Percentiles rank a stretch among this genome's conserved stretches.
Evolutionary conservation across 2,888 invertebrate species (phyloP).

Genomic region (Glaucopsyche alexis): DNA sequence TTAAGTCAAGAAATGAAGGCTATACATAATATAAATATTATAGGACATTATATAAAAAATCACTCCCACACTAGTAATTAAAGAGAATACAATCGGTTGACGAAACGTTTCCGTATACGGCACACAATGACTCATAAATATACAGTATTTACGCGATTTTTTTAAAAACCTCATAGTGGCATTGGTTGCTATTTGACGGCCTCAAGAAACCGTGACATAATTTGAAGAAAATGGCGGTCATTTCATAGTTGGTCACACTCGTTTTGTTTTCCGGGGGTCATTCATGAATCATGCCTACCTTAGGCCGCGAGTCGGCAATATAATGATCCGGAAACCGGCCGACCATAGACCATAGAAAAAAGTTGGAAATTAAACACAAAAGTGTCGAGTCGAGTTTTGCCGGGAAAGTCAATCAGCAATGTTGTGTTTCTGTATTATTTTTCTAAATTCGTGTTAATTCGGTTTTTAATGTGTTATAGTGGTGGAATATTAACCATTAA

Average conservation of each 20-base stretch:
- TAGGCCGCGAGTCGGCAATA: too few relatives aligned
- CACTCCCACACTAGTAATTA: constrained; percentile 13
- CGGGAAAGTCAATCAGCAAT: too few relatives aligned
- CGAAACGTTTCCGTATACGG: constrained; percentile 31
- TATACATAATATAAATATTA: neutral
- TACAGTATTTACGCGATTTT: neutral
- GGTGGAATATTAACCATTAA: too few relatives aligned
- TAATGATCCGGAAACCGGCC: too few relatives aligned
- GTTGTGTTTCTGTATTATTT: too few relatives aligned
- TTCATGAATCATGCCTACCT: neutral
- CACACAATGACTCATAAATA: neutral
- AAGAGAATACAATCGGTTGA: constrained; percentile 18
- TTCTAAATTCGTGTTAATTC: too few relatives aligned
- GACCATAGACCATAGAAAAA: too few relatives aligned
- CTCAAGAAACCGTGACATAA: neutral
- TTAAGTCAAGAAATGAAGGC: neutral
- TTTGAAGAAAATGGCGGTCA: neutral
- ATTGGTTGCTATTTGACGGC: neutral
- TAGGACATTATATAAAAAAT: neutral
- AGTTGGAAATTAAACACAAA: too few relatives aligned
- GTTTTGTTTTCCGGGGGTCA: neutral
- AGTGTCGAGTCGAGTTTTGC: too few relatives aligned
- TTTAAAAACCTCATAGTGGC: neutral
- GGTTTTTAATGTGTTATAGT: too few relatives aligned
- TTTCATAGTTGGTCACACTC: neutral